Evolutionary conservation across 2,797 vertebrate species (phyloP), one percentile per base, ranked within the genome.

Genomic region (Syngnathus acus): DNA sequence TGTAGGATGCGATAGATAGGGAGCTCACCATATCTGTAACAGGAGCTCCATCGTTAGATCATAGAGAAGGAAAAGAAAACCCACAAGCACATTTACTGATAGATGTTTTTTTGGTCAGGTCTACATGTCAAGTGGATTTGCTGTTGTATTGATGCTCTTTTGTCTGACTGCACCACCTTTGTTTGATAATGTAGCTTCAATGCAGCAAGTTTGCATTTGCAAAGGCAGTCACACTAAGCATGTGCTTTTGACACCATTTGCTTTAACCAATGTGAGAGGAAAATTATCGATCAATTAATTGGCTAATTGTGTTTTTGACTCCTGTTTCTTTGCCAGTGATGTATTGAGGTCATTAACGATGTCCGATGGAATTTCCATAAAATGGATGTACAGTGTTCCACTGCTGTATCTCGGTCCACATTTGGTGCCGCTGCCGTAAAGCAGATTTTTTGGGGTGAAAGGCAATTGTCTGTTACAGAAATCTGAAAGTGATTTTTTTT

Each of bases 151-250:
- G 59, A 59, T 42, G 59, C 39, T 21, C 59, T 40, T 47, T 61
- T 61, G 59, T 61, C 59, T 61, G 39, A 39, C 19, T 21, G 39
- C 59, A 11, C 59, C 59, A 13, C n/a, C 17, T 61, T 40, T 61
- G 59, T 59, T 59, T 17, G 45, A 17, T 17, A 9, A 39, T 61
- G 59, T n/a, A 42, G 59, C 37, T 61, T 40, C 39, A 61, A 61
- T 61, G 59, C 39, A 42, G 59, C 38, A 61, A 42, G 19, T 42
- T 61, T 2, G 19, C 19, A 42, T 61, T 43, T 11, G 40, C 39
- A 42, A 1, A 5, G n/a, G 9, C 59, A 61, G 16, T 37, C 45
- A 45, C 11, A 45, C n/a, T 9, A 54, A 13, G 11, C 21, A 11
- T 54, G 21, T 7, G 3, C 8, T 21, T 51, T 21, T n/a, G 21